Evolutionary conservation across 37 sponge, comb jelly and placozoan species (phyloP).

Genomic region (Ephydatia muelleri): DNA sequence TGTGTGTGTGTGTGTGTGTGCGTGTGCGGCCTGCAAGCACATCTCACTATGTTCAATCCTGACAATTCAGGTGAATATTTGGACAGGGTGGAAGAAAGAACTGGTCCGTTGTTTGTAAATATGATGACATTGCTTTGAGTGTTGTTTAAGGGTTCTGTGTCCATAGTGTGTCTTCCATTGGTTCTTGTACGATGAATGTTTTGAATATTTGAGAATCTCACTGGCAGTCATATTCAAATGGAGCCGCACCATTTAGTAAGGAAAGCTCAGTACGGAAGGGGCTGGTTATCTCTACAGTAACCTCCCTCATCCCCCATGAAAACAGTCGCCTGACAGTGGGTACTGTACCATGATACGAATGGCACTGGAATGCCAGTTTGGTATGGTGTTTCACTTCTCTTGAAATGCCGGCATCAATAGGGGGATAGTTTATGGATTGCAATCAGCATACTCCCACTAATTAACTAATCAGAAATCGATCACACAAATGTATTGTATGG

Average conservation of each 20-base stretch:
- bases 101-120: background rate
- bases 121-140: background rate
- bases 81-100: too few relatives aligned
- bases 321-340: background rate
- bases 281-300: background rate
- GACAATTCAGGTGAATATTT: too few relatives aligned
- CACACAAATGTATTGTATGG: background rate
- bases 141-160: background rate
- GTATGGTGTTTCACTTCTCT: background rate
- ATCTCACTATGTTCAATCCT: too few relatives aligned
- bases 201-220: background rate
- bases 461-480: too few relatives aligned
- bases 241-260: background rate
- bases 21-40: too few relatives aligned
- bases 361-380: too few relatives aligned
- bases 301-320: background rate
- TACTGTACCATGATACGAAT: too few relatives aligned
- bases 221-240: background rate
- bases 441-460: background rate
- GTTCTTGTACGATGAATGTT: background rate
- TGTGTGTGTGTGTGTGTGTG: conserved; percentile 1
- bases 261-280: background rate
- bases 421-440: too few relatives aligned
- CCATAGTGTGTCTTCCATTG: background rate
- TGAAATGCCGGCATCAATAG: background rate